Conservation (phyloP, 2,888 invertebrate genomes). For the Encarsia formosa region DNA sequence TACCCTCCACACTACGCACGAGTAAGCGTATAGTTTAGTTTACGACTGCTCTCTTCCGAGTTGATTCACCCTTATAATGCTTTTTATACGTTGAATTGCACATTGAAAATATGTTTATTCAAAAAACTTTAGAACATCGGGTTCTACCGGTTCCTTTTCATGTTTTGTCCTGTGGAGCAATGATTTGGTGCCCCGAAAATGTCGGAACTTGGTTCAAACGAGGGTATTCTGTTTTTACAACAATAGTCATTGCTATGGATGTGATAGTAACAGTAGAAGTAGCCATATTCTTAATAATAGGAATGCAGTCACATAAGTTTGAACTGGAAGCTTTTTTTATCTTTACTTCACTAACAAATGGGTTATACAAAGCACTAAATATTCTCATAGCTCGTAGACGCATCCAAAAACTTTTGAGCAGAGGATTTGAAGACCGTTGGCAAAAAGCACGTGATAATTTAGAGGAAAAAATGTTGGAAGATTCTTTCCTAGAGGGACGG, state of each 20-base stretch:
- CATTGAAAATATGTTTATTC: neutral
- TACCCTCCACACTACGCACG: no score
- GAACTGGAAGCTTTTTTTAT: constrained; percentile 11
- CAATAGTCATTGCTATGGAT: neutral
- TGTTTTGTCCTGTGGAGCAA: constrained; percentile 8
- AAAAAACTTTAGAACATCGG: constrained; percentile 9
- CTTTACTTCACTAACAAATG: constrained; percentile 4
- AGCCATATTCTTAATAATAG: constrained; percentile 1
- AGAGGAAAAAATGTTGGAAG: constrained; percentile 6
- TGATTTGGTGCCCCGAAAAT: constrained; percentile 6
- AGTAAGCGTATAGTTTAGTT: neutral
- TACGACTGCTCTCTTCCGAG: neutral
- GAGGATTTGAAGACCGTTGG: constrained; percentile 8
- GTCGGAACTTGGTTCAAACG: neutral
- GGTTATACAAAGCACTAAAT: constrained; percentile 9
- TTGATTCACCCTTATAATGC: neutral
- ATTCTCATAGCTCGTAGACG: constrained; percentile 1
- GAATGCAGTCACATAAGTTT: constrained; percentile 2
- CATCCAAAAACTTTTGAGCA: constrained; percentile 1
- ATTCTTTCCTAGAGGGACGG: no score
- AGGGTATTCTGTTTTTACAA: constrained; percentile 3
- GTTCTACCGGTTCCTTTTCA: constrained; percentile 14
- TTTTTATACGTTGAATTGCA: neutral
- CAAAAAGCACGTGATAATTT: constrained; percentile 6
- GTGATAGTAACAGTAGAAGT: constrained; percentile 1